Base-by-base conservation (phyloP, 92 coral and sea anemone species). In the Siderastrea radians region DNA sequence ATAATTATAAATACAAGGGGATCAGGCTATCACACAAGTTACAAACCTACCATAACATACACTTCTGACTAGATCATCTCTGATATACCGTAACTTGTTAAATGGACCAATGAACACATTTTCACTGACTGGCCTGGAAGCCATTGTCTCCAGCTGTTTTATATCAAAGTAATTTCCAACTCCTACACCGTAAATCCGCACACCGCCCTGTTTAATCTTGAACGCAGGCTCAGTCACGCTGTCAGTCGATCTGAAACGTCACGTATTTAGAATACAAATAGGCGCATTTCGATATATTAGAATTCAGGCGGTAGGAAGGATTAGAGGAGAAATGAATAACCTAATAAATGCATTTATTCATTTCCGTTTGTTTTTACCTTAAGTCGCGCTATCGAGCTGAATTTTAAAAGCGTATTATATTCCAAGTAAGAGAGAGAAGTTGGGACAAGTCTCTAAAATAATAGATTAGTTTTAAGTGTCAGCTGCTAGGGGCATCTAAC, bases 51-150 rank as follows among this genome's bases (percentile, higher is more conserved):
- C 94, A 13, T 76, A 72, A 38, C 94, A 91, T 16, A 91, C 86
- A 38, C 81, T 88, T 65, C 64, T 47, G 14, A 91, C 91, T 2
- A 91, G 84, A 38, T 77, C 91, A 53, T 91, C 63, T 14, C 85
- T 82, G 44, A 91, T 84, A 48, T 91, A 77, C 49, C 76, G 85
- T 26, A 91, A 55, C 80, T 91, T 81, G 71, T 85, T 82, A 64
- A 91, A 86, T 2, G 84, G 87, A 49, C 94, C 91, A 65, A 80
- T 81, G 49, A 91, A 91, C 68, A 91, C 91, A 75, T 86, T 91
- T 50, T 77, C 74, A 8, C 68, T 11, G 17, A 68, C 77, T 2
- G 94, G 94, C 58, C 76, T 58, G 0, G 94, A 91, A 38, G 91
- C 90, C 82, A 91, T 87, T 16, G 19, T 48, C 77, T 91, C 85